Evolutionary conservation across 1,140 invertebrate genomes (phyloP), one percentile per base, ranked within the genome.

Genomic region (Panulirus ornatus): DNA sequence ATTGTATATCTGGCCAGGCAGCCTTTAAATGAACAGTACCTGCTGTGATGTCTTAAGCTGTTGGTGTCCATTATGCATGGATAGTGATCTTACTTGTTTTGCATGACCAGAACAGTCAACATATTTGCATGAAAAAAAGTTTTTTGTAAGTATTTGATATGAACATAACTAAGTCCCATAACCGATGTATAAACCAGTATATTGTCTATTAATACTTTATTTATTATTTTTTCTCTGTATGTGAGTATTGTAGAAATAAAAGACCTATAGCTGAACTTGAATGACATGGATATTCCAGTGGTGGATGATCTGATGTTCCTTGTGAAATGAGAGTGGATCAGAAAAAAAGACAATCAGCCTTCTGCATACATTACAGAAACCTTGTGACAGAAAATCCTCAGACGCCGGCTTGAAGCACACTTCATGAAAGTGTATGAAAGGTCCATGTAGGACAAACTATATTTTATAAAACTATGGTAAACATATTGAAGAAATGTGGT

Each of bases 181-280:
- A 3, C 58, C 58, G n/a, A n/a, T 66, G n/a, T 66, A 30, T 66
- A 8, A 66, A 66, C 30, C 58, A 66, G 58, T 30, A 66, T 66
- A 66, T 66, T 66, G n/a, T 66, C 30, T 30, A 66, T 66, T 66
- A 66, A 66, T 2, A 8, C n/a, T 22, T 66, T 66, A 66, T 8
- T 66, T 8, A 66, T 30, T 66, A 66, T 66, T 66, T 30, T 58
- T 66, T 66, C n/a, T 66, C 58, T 30, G 11, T 58, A 58, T 66
- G n/a, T 30, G 22, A 11, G 58, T 66, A 30, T 30, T 66, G 22
- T 27, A 30, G 3, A 66, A 11, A 66, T 30, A 11, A 66, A 66
- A 30, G 11, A 30, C 30, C 58, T 66, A 6, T 9, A 66, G 27
- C 1, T 66, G 22, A 30, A 30, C 27, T 66, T 66, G 30, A 30